A percentile compares a stretch with the other conserved stretches of the same genome.
phyloP scores from a whole-genome alignment of 1,140 invertebrate genomes.

The Drosophila cardini region DNA sequence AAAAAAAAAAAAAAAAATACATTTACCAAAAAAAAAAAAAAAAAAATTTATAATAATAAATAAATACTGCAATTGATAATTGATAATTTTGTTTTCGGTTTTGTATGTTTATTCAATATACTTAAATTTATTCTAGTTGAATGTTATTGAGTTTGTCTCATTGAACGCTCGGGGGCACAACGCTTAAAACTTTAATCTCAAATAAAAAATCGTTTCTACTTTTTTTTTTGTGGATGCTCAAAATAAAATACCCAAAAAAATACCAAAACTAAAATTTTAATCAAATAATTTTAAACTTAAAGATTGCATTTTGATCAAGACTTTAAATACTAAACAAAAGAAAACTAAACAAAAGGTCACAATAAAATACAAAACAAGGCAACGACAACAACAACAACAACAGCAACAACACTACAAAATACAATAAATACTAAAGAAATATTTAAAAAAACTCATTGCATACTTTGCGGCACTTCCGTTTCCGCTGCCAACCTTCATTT shows the following conservation, averaged over 20 bases:
- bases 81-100: slow-evolving; percentile 51
- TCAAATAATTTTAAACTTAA: slow-evolving; percentile 41
- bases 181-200: slow-evolving; percentile 68
- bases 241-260: slow-evolving; percentile 33
- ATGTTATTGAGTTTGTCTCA: slow-evolving; percentile 83
- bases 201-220: slow-evolving; percentile 11
- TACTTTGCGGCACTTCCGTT: slow-evolving; percentile 30
- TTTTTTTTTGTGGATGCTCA: slow-evolving; percentile 73
- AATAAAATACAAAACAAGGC: slow-evolving; percentile 30
- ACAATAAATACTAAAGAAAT: slow-evolving; percentile 35
- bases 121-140: slow-evolving; percentile 74
- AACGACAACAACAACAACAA: slow-evolving; percentile 48
- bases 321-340: slow-evolving; percentile 29
- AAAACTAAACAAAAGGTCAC: slow-evolving; percentile 46
- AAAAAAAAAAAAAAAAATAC: slow-evolving; percentile 8
- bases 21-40: slow-evolving; percentile 11
- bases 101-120: slow-evolving; percentile 56
- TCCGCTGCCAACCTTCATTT: not conserved
- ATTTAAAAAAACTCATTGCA: slow-evolving; percentile 30
- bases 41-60: slow-evolving; percentile 16
- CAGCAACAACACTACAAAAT: slow-evolving; percentile 35
- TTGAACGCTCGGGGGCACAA: slow-evolving; percentile 80
- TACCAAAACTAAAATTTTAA: slow-evolving; percentile 29
- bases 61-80: slow-evolving; percentile 43
- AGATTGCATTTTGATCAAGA: slow-evolving; percentile 60